Base-by-base conservation (phyloP, 2,113 vertebrate species). In the Physeter macrocephalus region DNA sequence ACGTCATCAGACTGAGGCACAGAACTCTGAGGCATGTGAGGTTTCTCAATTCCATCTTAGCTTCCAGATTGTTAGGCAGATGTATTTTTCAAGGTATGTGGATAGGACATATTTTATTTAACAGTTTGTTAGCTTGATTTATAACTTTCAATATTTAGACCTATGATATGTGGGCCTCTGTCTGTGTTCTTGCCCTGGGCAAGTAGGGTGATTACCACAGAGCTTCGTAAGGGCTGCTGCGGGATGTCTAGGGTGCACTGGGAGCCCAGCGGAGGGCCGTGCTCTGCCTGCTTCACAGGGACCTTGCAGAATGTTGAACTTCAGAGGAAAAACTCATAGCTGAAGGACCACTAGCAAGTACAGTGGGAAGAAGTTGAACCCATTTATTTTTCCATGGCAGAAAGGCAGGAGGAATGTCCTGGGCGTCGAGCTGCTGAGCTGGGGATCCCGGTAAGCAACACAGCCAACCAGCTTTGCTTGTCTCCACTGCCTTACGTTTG, bases 161-260 rank as follows among this genome's bases (percentile, higher is more conserved):
- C 2, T 12, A 20, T 74, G n/a, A 59, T 34, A 36, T 12, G 29
- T 83, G 54, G 29, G 4, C 8, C 66, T 72, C 52, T 59, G 4
- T 46, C 29, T 83, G 29, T 49, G 39, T n/a, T 75, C 64, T 77
- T 7, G 88, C 78, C 62, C 69, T 69, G 78, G 54, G 78, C 39
- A 46, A 69, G 49, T 6, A 23, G 64, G 27, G 27, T 15, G 12
- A 88, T 75, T 61, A 39, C 39, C 8, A 4, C 1, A 3, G 11
- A 15, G 36, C 62, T 64, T 78, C 21, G 3, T 34, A 67, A 81
- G 29, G 29, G 29, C 93, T 3, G 54, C 9, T 23, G 5, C 0
- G 0, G 52, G 13, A 14, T 15, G 27, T 8, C 15, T 6, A 0
- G 0, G 0, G 25, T 7, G 13, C 12, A 41, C 6, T 12, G 4